Conservation (phyloP, 2,888 invertebrate genomes). For the Drosophila sordidula region DNA sequence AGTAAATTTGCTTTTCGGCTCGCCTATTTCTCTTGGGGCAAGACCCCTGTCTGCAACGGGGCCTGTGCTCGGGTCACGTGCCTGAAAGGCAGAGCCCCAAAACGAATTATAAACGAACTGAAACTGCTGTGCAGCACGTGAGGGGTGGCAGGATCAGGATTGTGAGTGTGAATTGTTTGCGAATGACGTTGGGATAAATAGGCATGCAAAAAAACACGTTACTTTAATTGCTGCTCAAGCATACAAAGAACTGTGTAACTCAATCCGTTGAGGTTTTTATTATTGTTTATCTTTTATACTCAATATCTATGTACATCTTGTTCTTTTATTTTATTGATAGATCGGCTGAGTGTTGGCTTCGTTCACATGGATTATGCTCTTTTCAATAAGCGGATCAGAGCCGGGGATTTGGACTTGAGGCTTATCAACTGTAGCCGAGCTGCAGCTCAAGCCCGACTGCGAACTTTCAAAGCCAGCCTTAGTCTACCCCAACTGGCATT, state of each 20-base stretch:
- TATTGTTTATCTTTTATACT: neutral
- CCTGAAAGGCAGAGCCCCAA: slow-evolving; percentile 12
- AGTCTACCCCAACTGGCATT: neutral
- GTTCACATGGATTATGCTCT: neutral
- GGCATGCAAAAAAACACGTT: slow-evolving; percentile 17
- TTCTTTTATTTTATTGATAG: neutral
- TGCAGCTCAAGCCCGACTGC: slow-evolving; percentile 20
- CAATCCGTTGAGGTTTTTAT: neutral
- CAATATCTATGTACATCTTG: neutral
- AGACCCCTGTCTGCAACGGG: neutral
- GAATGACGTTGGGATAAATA: slow-evolving; percentile 42
- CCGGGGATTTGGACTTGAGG: slow-evolving; percentile 11
- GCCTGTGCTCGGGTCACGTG: slow-evolving; percentile 50
- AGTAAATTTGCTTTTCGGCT: slow-evolving; percentile 28
- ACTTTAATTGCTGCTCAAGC: slow-evolving; percentile 44
- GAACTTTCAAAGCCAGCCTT: slow-evolving; percentile 10
- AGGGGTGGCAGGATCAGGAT: slow-evolving; percentile 3
- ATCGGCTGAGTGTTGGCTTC: slow-evolving; percentile 1
- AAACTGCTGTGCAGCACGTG: slow-evolving; percentile 7
- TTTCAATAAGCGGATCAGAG: neutral
- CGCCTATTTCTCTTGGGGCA: slow-evolving; percentile 13
- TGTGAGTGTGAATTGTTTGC: slow-evolving; percentile 20
- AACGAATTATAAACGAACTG: slow-evolving; percentile 35
- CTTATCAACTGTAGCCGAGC: slow-evolving; percentile 15
- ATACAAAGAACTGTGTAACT: neutral